Evolutionary conservation across 1,140 invertebrate genomes (phyloP).

Genomic region (Chlorops oryzae): DNA sequence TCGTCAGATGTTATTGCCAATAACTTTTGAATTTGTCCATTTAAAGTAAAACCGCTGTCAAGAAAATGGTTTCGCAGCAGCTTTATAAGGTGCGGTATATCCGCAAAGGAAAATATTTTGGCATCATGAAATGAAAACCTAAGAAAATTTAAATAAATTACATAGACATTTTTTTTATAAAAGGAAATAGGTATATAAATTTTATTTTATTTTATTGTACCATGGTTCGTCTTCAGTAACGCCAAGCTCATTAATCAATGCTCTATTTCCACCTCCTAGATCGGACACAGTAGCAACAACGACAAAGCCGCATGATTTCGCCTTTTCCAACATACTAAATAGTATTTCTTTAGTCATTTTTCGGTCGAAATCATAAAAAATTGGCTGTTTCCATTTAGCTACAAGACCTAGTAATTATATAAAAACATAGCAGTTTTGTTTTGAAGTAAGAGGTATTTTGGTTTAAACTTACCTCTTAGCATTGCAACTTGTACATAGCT

Average conservation of each 20-base stretch:
- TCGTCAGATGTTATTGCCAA: background rate
- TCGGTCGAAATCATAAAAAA: too few relatives aligned
- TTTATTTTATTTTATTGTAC: too few relatives aligned
- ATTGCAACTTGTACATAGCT: background rate
- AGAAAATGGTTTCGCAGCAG: background rate
- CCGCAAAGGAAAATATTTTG: background rate
- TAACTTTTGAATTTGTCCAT: background rate
- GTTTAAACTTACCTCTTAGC: background rate
- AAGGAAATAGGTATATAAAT: too few relatives aligned
- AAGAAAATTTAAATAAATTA: too few relatives aligned
- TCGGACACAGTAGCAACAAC: background rate
- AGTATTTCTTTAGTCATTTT: background rate
- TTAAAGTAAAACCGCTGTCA: background rate
- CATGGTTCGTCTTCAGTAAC: background rate
- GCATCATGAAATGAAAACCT: background rate
- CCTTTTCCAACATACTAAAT: background rate
- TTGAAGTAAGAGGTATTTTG: too few relatives aligned
- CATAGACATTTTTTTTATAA: too few relatives aligned
- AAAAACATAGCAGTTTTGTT: too few relatives aligned
- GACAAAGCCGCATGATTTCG: background rate
- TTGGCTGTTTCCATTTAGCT: too few relatives aligned
- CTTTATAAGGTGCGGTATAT: too few relatives aligned
- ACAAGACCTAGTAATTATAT: too few relatives aligned
- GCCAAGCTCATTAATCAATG: background rate
- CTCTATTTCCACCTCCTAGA: background rate